These are phyloP conservation scores for Phyllostomus hastatus DNA, from an alignment of 2,113 vertebrate species.

Conservation along the genomic window DNA sequence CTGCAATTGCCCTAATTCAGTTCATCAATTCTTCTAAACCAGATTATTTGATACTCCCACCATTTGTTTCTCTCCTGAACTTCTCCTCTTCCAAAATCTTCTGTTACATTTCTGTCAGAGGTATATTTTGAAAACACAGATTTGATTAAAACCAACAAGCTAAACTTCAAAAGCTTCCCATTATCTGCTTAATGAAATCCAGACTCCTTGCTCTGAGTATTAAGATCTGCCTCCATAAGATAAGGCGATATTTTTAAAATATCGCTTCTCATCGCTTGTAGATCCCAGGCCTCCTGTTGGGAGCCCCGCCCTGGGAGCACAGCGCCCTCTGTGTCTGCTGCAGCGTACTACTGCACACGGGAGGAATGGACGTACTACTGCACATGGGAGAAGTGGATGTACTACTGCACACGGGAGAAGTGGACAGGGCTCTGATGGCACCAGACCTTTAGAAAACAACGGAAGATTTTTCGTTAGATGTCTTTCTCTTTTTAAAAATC, in stretches of 20 bases:
- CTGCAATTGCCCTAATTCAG: not conserved
- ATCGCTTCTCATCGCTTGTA: not conserved
- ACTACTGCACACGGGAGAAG: not conserved
- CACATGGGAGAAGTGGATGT: not conserved
- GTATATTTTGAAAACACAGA: not conserved
- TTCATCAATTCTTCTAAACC: not conserved
- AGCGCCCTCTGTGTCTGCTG: not conserved
- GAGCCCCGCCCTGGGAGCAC: not conserved
- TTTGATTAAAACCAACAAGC: constrained; percentile 15
- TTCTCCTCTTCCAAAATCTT: not conserved
- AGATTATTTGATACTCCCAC: not conserved
- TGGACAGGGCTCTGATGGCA: not conserved
- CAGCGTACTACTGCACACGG: not conserved
- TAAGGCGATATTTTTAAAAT: not conserved
- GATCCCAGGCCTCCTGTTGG: not conserved
- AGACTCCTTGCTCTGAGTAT: not conserved
- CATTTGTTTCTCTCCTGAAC: not conserved
- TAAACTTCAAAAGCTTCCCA: not conserved
- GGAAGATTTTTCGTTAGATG: not conserved
- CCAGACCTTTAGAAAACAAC: not conserved
- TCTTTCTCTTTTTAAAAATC: not conserved
- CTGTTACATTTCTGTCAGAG: not conserved
- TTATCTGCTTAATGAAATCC: not conserved
- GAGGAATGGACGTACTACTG: not conserved
- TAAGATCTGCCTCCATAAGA: not conserved